A percentile compares a stretch with the other conserved stretches of the same genome.
Conservation (phyloP, 2,888 invertebrate genomes). For the Pseudococcus jackbeardsleyi region DNA sequence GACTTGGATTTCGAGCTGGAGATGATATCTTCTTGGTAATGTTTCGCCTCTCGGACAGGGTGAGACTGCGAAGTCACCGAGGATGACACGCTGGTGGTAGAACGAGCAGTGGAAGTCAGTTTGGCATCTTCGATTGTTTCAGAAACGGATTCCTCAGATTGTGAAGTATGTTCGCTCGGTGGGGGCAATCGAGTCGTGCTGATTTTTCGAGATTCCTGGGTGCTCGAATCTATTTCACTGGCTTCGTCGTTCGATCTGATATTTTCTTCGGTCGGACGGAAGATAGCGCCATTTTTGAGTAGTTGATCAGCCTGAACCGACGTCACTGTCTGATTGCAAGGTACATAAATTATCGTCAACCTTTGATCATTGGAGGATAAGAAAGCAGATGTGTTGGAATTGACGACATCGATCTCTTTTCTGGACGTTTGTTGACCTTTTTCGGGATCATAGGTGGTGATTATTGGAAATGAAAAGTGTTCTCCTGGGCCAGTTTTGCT, state of each 20-base stretch:
- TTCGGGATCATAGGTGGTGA: not conserved
- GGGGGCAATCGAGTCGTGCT: not conserved
- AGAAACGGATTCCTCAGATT: not conserved
- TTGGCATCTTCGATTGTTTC: not conserved
- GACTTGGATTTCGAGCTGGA: not conserved
- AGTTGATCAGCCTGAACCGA: not conserved
- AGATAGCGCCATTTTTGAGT: not conserved
- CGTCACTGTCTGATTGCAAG: slow-evolving; percentile 9
- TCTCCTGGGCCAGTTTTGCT: not conserved
- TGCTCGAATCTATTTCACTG: not conserved
- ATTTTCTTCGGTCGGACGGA: not conserved
- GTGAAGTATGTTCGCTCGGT: not conserved
- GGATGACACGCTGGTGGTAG: not conserved
- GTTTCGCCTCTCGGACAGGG: not conserved
- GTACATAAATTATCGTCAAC: slow-evolving; percentile 48
- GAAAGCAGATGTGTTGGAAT: not conserved
- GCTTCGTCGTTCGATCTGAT: not conserved
- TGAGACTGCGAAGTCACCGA: not conserved
- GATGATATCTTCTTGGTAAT: not conserved
- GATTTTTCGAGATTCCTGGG: not conserved
- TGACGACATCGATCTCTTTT: not conserved
- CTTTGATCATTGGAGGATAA: not conserved
- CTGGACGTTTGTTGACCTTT: too few relatives aligned
- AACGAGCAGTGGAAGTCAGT: not conserved
- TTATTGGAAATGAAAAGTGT: slow-evolving; percentile 32